A percentile compares a stretch with the other conserved stretches of the same genome.
phyloP scores from a whole-genome alignment of 2,888 invertebrate species.

The Stramonita haemastoma region DNA sequence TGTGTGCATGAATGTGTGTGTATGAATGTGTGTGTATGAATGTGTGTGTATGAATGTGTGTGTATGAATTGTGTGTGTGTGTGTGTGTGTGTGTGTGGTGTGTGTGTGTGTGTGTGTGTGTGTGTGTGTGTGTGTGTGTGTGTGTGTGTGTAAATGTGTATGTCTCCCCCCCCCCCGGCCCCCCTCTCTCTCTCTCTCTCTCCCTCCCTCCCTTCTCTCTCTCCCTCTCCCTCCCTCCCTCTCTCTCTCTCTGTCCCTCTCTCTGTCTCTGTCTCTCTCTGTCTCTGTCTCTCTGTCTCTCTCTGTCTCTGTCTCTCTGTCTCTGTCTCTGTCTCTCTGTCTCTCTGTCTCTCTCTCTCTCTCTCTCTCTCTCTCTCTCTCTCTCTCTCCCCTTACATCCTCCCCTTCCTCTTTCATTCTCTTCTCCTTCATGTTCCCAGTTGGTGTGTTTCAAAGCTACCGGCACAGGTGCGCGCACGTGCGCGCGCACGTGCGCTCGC shows the following conservation, averaged over 20 bases:
- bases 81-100: too few species aligned
- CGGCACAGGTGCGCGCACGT: too few species aligned
- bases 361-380: conserved; percentile 14
- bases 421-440: background rate
- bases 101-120: too few species aligned
- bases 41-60: too few species aligned
- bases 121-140: too few species aligned
- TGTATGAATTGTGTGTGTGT: too few species aligned
- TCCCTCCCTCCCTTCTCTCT: background rate
- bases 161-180: too few species aligned
- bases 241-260: background rate
- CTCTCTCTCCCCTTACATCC: background rate
- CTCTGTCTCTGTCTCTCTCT: background rate
- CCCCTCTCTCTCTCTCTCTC: background rate
- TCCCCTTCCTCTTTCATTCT: background rate
- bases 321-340: background rate
- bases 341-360: background rate
- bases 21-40: too few species aligned
- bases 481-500: too few species aligned
- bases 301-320: background rate
- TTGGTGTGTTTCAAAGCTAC: too few species aligned
- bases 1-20: too few species aligned
- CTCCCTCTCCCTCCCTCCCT: background rate
- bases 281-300: background rate
- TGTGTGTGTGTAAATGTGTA: too few species aligned